Base-by-base conservation (phyloP, 1,140 invertebrate genomes). In the Sycophaga agraensis region DNA sequence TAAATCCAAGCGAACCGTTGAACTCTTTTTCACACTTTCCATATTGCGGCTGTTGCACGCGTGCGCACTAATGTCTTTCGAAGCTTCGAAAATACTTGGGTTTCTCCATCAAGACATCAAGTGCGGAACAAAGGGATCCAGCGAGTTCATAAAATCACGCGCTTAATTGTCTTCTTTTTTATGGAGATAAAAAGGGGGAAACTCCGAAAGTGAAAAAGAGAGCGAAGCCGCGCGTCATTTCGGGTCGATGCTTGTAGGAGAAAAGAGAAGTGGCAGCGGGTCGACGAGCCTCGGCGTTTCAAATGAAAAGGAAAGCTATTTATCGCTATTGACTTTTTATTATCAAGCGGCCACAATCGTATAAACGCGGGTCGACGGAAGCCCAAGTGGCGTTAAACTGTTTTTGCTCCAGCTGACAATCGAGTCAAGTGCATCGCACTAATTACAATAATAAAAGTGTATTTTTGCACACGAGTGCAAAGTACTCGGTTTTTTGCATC, bases 1-100 rank as follows among this genome's bases (percentile, higher is more conserved):
- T 59, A 43, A 59, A 40, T 48, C 39, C 19, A 9, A 31, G 11
- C 4, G n/a, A n/a, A n/a, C n/a, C n/a, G n/a, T n/a, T n/a, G n/a
- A n/a, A n/a, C n/a, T n/a, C n/a, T n/a, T n/a, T n/a, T n/a, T n/a
- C n/a, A n/a, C n/a, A n/a, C n/a, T n/a, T n/a, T n/a, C n/a, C n/a
- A n/a, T n/a, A n/a, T n/a, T n/a, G n/a, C n/a, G n/a, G n/a, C n/a
- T n/a, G n/a, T n/a, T n/a, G n/a, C n/a, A n/a, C n/a, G n/a, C n/a
- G n/a, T n/a, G n/a, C n/a, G n/a, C n/a, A n/a, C n/a, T n/a, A 14
- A 55, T 55, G 22, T 21, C 8, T 31, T 19, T 2, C n/a, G 9
- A 31, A 19, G 16, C 5, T 1, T 11, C 9, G 7, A 31, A 19
- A 31, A 14, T 14, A 31, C 1, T 8, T 16, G 4, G 2, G n/a